A percentile compares a stretch with the other conserved stretches of the same genome.
Conservation (phyloP, 2,888 invertebrate genomes). For the Nomada flava region DNA sequence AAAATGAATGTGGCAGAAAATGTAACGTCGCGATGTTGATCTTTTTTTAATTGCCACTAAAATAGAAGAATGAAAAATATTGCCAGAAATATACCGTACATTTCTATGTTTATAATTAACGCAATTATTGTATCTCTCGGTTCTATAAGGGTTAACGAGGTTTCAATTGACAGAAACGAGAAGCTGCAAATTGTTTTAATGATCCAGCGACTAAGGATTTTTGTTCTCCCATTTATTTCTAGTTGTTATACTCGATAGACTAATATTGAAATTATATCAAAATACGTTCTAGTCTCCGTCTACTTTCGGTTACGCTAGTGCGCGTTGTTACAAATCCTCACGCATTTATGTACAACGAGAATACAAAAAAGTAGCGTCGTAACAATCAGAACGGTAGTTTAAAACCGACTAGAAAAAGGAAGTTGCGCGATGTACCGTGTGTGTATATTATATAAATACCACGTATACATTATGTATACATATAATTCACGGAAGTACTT, state of each 20-base stretch:
- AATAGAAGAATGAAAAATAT: too few relatives aligned
- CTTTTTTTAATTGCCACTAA: too few relatives aligned
- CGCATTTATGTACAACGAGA: slow-evolving; percentile 48
- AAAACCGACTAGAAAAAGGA: slow-evolving; percentile 69
- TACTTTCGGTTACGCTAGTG: slow-evolving; percentile 27
- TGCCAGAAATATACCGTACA: too few relatives aligned
- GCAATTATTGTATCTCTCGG: too few relatives aligned
- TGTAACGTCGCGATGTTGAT: too few relatives aligned
- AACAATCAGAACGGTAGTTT: slow-evolving; percentile 56
- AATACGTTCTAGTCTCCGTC: slow-evolving; percentile 16
- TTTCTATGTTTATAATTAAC: too few relatives aligned
- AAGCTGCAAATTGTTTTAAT: too few relatives aligned
- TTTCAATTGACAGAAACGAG: too few relatives aligned
- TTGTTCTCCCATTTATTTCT: not conserved
- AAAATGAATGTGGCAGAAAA: too few relatives aligned
- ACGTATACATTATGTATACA: slow-evolving; percentile 44
- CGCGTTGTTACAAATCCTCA: slow-evolving; percentile 29
- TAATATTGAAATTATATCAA: slow-evolving; percentile 43
- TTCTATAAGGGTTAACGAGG: too few relatives aligned
- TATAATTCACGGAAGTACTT: slow-evolving; percentile 59
- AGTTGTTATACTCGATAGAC: not conserved
- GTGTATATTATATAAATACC: slow-evolving; percentile 57
- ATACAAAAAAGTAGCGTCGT: slow-evolving; percentile 57
- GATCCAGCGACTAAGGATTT: not conserved
- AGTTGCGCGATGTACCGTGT: slow-evolving; percentile 53